Conservation (phyloP, 2,113 vertebrate genomes). For the Notarius lentiginosus region DNA sequence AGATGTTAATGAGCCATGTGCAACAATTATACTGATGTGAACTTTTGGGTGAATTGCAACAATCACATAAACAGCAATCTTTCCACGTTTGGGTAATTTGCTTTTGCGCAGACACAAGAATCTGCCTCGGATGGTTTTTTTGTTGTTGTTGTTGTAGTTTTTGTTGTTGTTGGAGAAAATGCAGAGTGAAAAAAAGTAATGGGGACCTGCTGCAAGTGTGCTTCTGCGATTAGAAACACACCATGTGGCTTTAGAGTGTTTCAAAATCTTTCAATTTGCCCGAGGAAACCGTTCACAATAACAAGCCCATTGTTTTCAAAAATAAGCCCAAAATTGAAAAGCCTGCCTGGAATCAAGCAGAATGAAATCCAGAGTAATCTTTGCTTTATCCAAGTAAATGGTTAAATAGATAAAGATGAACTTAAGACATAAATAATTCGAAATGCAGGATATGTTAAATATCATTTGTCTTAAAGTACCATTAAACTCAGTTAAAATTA, state of each 20-base stretch:
- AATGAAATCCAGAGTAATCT: slow-evolving; percentile 47
- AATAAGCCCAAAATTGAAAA: slow-evolving; percentile 44
- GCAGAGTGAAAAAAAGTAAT: slow-evolving; percentile 53
- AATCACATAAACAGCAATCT: slow-evolving; percentile 14
- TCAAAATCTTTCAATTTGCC: slow-evolving; percentile 54
- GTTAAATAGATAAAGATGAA: slow-evolving; percentile 35
- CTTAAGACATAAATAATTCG: slow-evolving; percentile 3
- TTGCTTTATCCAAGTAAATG: slow-evolving; percentile 25
- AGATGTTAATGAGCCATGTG: slow-evolving; percentile 24
- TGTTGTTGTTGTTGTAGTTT: background rate
- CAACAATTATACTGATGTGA: slow-evolving; percentile 4
- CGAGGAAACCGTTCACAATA: slow-evolving; percentile 53
- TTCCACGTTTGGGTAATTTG: slow-evolving; percentile 1
- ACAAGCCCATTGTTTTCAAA: slow-evolving; percentile 65
- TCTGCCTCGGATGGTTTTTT: slow-evolving; percentile 3
- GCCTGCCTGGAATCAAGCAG: slow-evolving; percentile 43
- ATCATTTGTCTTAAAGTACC: slow-evolving; percentile 3
- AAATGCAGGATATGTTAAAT: slow-evolving; percentile 22
- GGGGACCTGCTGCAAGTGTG: slow-evolving; percentile 60
- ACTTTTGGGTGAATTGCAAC: slow-evolving; percentile 23
- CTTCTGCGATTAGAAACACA: slow-evolving; percentile 61
- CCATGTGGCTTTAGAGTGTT: slow-evolving; percentile 44
- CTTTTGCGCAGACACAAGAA: slow-evolving; percentile 17
- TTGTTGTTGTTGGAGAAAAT: slow-evolving; percentile 28
- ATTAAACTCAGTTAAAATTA: background rate